These are phyloP conservation scores for Molanna angustata DNA, from an alignment of 2,888 invertebrate genomes.

Conservation along the genomic window DNA sequence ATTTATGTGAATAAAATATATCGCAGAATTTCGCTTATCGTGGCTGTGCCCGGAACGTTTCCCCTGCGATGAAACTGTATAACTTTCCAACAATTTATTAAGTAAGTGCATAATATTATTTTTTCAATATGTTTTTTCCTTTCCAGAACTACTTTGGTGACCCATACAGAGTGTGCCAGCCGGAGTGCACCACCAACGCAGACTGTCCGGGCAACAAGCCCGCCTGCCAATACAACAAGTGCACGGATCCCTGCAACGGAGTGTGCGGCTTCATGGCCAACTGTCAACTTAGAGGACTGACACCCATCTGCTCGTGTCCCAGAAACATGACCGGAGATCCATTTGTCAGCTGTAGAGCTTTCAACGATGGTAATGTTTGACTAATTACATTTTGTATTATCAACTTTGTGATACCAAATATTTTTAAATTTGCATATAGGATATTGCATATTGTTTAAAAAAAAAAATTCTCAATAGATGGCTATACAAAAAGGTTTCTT, in stretches of 20 bases:
- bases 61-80: too few species aligned
- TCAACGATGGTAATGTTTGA: constrained; percentile 66
- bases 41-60: too few species aligned
- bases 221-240: constrained; percentile 78
- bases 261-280: constrained; percentile 79
- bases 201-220: constrained; percentile 78
- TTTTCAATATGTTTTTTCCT: not conserved
- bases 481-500: too few species aligned
- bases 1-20: too few species aligned
- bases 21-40: too few species aligned
- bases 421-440: constrained; percentile 5
- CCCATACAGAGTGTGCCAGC: constrained; percentile 70
- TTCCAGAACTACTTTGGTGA: constrained; percentile 73
- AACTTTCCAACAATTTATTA: not conserved
- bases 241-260: constrained; percentile 79
- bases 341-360: constrained; percentile 76
- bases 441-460: too few species aligned
- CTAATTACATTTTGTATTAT: not conserved
- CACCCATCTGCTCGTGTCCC: constrained; percentile 84
- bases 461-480: too few species aligned
- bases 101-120: too few species aligned
- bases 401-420: not conserved
- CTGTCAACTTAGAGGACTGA: constrained; percentile 73
- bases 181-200: constrained; percentile 75
- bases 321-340: constrained; percentile 86